Evolutionary conservation across 2,888 invertebrate species (phyloP), one percentile per base, ranked within the genome.

Genomic region (Bombylius major): DNA sequence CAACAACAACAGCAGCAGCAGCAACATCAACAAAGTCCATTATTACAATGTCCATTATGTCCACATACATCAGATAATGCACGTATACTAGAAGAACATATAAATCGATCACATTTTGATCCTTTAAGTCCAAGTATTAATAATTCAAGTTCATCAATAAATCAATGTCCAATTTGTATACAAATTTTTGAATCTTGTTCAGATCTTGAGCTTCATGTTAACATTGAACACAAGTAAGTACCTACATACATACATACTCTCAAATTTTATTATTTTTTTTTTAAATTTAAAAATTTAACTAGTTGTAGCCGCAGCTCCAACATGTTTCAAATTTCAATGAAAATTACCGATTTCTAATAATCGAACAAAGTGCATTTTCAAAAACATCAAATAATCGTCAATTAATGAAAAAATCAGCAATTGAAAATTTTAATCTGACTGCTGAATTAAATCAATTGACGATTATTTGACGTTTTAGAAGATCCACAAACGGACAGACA

Each of bases 121-220:
- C 66, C 65, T 57, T 74, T 61, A 69, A 60, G 62, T 69, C 73
- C 56, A 63, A 72, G 65, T 69, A 71, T 61, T 69, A 76, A 62
- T 71, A 74, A 31, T 68, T 56, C 69, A 64, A 58, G 74, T 57
- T 58, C 59, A 42, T 58, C 54, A 58, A 79, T 78, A 49, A 64
- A 76, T 69, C 82, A 84, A 61, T 91, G 91, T 68, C 90, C 91
- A 0, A 79, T 91, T 49, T 91, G 91, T 72, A 80, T 82, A 58
- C 81, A 81, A 62, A 79, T 82, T 51, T 88, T 87, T 67, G 78
- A 80, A 62, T 83, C 83, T 63, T 82, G 83, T n/a, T 81, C 85
- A 4, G 88, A 89, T 69, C 79, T 91, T 53, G 89, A 90, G 71
- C 73, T 89, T 52, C 92, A 92, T 68, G 89, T 91, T 1, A 90